A percentile compares a stretch with the other conserved stretches of the same genome.
Conservation (phyloP, 2,113 vertebrate genomes). For the Strix aluco region DNA sequence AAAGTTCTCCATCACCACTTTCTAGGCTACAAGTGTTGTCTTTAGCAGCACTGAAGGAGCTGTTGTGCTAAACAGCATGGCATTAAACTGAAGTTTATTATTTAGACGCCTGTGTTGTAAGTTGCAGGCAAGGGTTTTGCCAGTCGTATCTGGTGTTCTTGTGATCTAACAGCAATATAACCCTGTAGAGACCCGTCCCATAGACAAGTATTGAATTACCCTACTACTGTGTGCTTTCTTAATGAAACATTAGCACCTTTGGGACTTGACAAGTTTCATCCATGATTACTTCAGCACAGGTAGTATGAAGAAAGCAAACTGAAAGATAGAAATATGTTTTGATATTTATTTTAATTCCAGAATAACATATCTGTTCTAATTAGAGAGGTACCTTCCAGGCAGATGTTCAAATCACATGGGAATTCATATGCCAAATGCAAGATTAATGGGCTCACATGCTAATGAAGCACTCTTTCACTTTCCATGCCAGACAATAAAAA, state of each 20-base stretch:
- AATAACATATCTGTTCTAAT: slow-evolving; percentile 35
- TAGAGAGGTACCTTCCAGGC: slow-evolving; percentile 41
- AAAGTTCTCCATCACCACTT: neutral
- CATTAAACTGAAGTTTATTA: neutral
- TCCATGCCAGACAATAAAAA: slow-evolving; percentile 25
- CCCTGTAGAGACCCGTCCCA: neutral
- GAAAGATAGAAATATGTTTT: slow-evolving; percentile 40
- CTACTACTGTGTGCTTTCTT: neutral
- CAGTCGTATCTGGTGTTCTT: neutral
- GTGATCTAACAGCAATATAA: neutral
- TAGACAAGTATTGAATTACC: neutral
- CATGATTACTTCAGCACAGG: neutral
- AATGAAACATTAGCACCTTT: slow-evolving; percentile 17
- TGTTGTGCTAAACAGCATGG: neutral
- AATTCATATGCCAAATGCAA: slow-evolving; percentile 17
- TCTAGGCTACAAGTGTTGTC: neutral
- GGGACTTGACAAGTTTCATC: neutral
- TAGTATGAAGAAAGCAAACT: slow-evolving; percentile 9
- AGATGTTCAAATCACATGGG: slow-evolving; percentile 39
- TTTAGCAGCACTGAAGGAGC: neutral
- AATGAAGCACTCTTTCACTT: slow-evolving; percentile 34
- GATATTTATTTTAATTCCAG: slow-evolving; percentile 59
- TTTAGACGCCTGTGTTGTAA: neutral
- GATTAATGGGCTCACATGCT: slow-evolving; percentile 16
- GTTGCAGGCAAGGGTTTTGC: neutral